Conservation (phyloP, 2,888 invertebrate genomes). For the Invenusta paracnida region DNA sequence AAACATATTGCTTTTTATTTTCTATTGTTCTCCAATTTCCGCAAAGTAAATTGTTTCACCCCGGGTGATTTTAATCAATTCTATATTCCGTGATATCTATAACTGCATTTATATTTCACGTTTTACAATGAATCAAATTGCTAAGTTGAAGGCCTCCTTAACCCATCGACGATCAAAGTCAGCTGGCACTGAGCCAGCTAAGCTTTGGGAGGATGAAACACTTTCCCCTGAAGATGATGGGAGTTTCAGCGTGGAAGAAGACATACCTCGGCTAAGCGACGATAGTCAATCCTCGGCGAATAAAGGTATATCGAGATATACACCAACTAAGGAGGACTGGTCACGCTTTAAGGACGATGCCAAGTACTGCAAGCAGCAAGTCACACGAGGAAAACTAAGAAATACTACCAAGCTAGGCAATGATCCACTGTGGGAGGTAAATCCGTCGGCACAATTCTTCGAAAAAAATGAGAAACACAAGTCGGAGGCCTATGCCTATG, state of each 20-base stretch:
- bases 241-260: neutral
- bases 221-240: neutral
- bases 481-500: neutral
- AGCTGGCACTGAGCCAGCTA: neutral
- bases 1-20: too few species aligned
- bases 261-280: neutral
- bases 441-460: neutral
- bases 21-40: too few species aligned
- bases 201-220: neutral
- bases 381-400: neutral
- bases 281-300: neutral
- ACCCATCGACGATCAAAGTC: neutral
- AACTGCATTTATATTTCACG: too few species aligned
- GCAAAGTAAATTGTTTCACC: too few species aligned
- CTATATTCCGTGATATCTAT: too few species aligned
- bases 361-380: neutral
- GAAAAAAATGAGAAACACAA: neutral
- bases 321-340: neutral
- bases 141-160: neutral
- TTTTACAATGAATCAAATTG: neutral
- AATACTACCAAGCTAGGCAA: neutral
- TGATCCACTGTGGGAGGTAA: neutral
- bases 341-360: neutral
- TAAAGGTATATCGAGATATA: neutral
- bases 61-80: too few species aligned